A percentile compares a stretch with the other conserved stretches of the same genome.
These are phyloP conservation scores for Oxygymnocypris stewartii DNA, from an alignment of 2,113 vertebrate species.

Conservation along the genomic window DNA sequence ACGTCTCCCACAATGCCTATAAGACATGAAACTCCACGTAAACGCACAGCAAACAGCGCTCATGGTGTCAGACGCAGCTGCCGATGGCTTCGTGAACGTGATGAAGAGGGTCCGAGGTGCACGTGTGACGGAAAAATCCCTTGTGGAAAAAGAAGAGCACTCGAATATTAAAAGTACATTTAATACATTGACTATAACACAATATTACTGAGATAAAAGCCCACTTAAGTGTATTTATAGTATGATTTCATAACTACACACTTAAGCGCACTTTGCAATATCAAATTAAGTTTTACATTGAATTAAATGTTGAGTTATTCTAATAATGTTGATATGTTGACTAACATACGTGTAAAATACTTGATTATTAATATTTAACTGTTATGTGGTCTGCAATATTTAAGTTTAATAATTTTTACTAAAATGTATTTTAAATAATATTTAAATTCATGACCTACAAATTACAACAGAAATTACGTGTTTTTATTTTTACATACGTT, in stretches of 20 bases:
- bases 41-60: conserved; percentile 60
- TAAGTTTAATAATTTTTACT: too few relatives aligned
- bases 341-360: not conserved
- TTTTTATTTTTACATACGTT: not conserved
- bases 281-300: not conserved
- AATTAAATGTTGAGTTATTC: not conserved
- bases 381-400: not conserved
- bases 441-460: not conserved
- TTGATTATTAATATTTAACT: not conserved
- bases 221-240: not conserved
- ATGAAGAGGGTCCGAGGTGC: conserved; percentile 34
- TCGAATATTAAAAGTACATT: too few relatives aligned
- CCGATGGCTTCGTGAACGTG: conserved; percentile 28
- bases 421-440: too few relatives aligned
- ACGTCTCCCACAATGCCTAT: conserved; percentile 36
- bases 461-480: not conserved
- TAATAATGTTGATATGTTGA: not conserved
- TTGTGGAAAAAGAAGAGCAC: conserved; percentile 1
- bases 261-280: not conserved
- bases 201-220: not conserved
- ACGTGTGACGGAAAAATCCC: not conserved
- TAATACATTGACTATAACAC: too few relatives aligned
- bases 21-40: conserved; percentile 53
- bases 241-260: not conserved
- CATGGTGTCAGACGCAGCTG: conserved; percentile 37